phyloP scores from a whole-genome alignment of 1,140 invertebrate genomes.

The Meloidogyne floridensis region DNA sequence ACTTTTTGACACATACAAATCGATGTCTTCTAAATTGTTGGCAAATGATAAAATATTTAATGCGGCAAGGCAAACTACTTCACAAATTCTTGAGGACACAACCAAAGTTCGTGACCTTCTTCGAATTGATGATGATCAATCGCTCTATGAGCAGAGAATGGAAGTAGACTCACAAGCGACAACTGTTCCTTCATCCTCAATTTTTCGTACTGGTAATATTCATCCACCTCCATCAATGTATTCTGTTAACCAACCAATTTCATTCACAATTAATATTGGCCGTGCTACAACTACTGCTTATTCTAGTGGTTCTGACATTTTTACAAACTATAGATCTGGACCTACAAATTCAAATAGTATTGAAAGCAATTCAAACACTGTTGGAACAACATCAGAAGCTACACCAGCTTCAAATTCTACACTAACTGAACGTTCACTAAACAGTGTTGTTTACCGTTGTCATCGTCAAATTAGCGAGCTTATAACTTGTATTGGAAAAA shows the following conservation, averaged over 20 bases:
- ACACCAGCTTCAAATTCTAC: background rate
- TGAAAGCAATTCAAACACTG: background rate
- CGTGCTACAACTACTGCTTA: background rate
- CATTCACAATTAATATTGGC: slow-evolving; percentile 1
- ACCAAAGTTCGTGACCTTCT: slow-evolving; percentile 23
- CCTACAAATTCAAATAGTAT: background rate
- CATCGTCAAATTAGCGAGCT: slow-evolving; percentile 39
- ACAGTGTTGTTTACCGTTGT: slow-evolving; percentile 32
- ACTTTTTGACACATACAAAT: slow-evolving; percentile 31
- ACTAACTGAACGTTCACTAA: slow-evolving; percentile 21
- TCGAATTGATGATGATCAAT: slow-evolving; percentile 23
- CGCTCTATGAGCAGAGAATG: background rate
- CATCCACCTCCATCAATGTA: background rate
- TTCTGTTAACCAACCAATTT: background rate
- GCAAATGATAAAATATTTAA: slow-evolving; percentile 11
- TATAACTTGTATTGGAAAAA: slow-evolving; percentile 38
- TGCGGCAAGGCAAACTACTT: slow-evolving; percentile 7
- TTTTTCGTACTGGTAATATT: background rate
- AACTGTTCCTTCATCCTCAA: background rate
- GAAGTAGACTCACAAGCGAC: background rate
- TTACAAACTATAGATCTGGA: too few relatives aligned
- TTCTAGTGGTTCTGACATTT: background rate
- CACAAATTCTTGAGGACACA: slow-evolving; percentile 26
- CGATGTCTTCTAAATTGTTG: background rate
- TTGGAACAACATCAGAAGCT: background rate